Base-by-base conservation (phyloP, 2,888 invertebrate species). In the Notodonta ziczac region DNA sequence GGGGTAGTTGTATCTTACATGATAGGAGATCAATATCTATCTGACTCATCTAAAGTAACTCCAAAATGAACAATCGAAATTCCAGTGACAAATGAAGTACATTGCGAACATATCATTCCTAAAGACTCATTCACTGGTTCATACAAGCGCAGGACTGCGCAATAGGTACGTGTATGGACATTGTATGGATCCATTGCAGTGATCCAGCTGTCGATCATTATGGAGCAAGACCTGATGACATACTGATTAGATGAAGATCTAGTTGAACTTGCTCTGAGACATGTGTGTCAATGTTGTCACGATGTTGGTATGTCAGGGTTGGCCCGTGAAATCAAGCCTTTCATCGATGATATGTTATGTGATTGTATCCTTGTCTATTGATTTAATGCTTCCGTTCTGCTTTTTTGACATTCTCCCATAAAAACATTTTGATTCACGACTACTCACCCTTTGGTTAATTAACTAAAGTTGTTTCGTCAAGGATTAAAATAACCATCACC, bases 231-330 rank as follows among this genome's bases (percentile, higher is more conserved):
- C 48, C 53, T 75, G 66, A 60, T 74, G 58, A 71, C 67, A 70
- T n/a, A 57, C 48, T 16, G 13, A 32, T 56, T 57, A 60, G 59
- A 46, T 62, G 75, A 73, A 61, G 65, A 75, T 74, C 73, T 72
- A 65, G 75, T 68, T 67, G 63, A 61, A 72, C 75, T 64, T 65
- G 73, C 67, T 71, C 58, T 10, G 62, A 66, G 57, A 66, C 65
- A 78, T 72, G 71, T 81, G 61, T 78, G 81, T 80, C 81, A 81
- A 74, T 80, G 81, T 72, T 77, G 73, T 72, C 74, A 76, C 64
- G 67, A 62, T 51, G 57, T 48, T 48, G 40, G 32, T 12, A 55
- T 55, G 56, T 58, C 69, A 74, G 66, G 74, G 70, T 57, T 73
- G 66, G 50, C 62, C 59, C 54, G 42, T 14, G 5, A 14, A 53